Percentiles rank a stretch among this genome's conserved stretches.
Evolutionary conservation across 2,113 vertebrate species (phyloP).

Genomic region (Scophthalmus maximus): DNA sequence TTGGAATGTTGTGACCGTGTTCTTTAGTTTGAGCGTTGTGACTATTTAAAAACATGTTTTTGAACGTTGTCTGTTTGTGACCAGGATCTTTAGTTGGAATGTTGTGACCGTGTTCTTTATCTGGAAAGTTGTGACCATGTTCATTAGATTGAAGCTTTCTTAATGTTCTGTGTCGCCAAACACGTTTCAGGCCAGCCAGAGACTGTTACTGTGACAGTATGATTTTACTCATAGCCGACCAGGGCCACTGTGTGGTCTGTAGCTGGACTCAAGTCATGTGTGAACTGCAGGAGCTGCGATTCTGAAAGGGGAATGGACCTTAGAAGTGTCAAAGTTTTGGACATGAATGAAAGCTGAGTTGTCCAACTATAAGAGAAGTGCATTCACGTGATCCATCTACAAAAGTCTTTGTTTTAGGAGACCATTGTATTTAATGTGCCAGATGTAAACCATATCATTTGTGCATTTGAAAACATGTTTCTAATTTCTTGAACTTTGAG

Average conservation of each 20-base stretch:
- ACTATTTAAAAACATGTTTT: no score
- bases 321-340: background rate
- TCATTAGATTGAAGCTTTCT: no score
- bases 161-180: no score
- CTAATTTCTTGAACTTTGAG: constrained; percentile 1
- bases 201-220: no score
- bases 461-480: constrained; percentile 3
- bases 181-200: no score
- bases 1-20: background rate
- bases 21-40: background rate
- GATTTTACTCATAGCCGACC: no score
- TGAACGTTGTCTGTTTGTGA: no score
- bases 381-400: background rate
- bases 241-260: no score
- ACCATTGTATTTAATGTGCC: background rate
- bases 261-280: background rate
- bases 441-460: constrained; percentile 12
- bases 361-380: background rate
- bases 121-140: background rate
- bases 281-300: background rate
- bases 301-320: background rate
- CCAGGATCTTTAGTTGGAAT: no score
- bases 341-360: background rate
- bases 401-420: background rate
- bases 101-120: background rate